Percentiles rank a stretch among this genome's conserved stretches.
Evolutionary conservation across 2,888 invertebrate genomes (phyloP).

Genomic region (Lasioglossum pauxillum): DNA sequence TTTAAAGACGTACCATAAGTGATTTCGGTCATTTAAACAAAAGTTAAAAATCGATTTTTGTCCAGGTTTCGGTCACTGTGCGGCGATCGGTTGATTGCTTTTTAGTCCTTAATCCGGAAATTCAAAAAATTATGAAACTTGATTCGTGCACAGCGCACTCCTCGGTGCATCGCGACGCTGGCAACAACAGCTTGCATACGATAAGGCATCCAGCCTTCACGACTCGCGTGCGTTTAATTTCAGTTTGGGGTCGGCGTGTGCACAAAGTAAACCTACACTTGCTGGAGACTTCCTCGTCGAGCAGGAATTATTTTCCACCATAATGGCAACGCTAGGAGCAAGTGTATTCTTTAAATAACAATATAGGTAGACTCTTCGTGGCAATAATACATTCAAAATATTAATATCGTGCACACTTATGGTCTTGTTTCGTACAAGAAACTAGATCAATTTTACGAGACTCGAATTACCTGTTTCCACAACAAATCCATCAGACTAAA

Average conservation of each 20-base stretch:
- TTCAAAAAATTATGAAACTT: not conserved
- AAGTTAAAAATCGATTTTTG: no score
- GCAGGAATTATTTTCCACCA: not conserved
- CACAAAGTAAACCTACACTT: constrained; percentile 10
- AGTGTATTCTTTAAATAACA: not conserved
- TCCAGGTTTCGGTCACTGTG: no score
- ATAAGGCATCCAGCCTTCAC: constrained; percentile 23
- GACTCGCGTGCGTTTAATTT: constrained; percentile 34
- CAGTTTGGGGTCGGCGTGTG: not conserved
- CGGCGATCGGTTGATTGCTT: not conserved
- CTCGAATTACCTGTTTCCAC: not conserved
- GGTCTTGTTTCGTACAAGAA: not conserved
- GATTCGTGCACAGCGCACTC: constrained; percentile 22
- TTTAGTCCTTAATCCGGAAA: not conserved
- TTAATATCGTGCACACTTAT: not conserved
- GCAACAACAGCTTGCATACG: constrained; percentile 25
- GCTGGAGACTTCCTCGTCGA: constrained; percentile 23
- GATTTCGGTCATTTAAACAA: no score
- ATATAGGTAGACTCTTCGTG: not conserved
- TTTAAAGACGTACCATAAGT: no score
- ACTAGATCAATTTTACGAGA: not conserved
- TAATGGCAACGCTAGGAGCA: not conserved
- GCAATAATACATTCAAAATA: not conserved
- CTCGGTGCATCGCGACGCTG: constrained; percentile 5
- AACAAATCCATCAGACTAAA: not conserved